Percentiles rank a stretch among this genome's conserved stretches.
Evolutionary conservation across 1,140 invertebrate genomes (phyloP).

Genomic region (Maconellicoccus hirsutus): DNA sequence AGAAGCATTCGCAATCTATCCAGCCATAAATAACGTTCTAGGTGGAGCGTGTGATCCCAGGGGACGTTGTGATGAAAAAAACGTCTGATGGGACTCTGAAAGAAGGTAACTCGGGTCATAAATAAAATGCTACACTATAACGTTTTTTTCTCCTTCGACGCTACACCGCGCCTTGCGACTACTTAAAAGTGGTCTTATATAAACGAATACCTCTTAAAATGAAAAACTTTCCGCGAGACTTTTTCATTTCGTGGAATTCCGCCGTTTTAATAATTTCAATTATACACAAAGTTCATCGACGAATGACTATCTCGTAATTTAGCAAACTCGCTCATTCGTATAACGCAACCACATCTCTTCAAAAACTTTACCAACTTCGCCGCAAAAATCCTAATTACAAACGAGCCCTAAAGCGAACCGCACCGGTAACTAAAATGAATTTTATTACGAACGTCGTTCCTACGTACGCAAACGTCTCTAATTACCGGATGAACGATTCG

Average conservation of each 20-base stretch:
- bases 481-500: background rate
- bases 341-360: no score
- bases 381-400: background rate
- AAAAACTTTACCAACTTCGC: no score
- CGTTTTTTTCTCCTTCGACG: background rate
- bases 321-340: no score
- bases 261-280: no score
- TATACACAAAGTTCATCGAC: no score
- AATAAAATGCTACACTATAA: conserved; percentile 6
- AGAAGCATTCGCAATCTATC: conserved; percentile 25
- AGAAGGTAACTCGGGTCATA: conserved; percentile 19
- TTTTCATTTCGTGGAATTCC: no score
- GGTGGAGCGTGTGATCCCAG: conserved; percentile 24
- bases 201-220: conserved; percentile 22
- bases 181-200: conserved; percentile 4
- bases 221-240: no score
- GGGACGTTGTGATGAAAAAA: conserved; percentile 27
- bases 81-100: conserved; percentile 26
- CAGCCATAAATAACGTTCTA: conserved; percentile 25
- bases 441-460: background rate
- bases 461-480: background rate
- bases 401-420: background rate
- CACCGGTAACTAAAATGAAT: background rate
- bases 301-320: no score
- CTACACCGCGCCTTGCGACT: background rate